Percentiles rank a stretch among this genome's conserved stretches.
Evolutionary conservation across 2,888 invertebrate genomes (phyloP).

Genomic region (Ypsolopha sequella): DNA sequence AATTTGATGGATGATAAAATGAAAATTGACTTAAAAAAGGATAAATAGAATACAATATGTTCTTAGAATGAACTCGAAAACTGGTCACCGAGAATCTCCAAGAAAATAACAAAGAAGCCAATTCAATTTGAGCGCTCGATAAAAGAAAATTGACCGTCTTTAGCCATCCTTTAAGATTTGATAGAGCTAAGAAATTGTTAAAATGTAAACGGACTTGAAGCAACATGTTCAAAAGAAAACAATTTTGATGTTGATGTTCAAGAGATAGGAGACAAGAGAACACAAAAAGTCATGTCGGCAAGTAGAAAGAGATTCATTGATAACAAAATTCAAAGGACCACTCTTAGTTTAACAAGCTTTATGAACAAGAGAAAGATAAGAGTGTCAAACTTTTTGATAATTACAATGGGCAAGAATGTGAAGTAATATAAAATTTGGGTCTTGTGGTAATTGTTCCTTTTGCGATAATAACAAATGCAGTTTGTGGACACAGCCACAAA

Average conservation of each 20-base stretch:
- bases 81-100: too few species aligned
- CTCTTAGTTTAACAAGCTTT: slow-evolving; percentile 4
- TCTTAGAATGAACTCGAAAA: too few species aligned
- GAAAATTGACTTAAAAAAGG: too few species aligned
- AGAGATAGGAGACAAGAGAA: slow-evolving; percentile 21
- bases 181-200: not conserved
- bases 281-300: slow-evolving; percentile 28
- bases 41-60: too few species aligned
- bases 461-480: too few species aligned
- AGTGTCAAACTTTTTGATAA: too few species aligned
- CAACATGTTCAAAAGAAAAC: slow-evolving; percentile 25
- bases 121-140: not conserved
- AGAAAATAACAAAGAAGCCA: not conserved
- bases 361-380: too few species aligned
- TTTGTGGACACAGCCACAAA: too few species aligned
- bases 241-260: slow-evolving; percentile 28
- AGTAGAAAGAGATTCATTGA: slow-evolving; percentile 29
- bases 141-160: not conserved
- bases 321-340: slow-evolving; percentile 43
- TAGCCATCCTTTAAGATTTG: not conserved
- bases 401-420: too few species aligned
- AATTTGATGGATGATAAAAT: too few species aligned
- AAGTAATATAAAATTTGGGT: too few species aligned
- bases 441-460: too few species aligned
- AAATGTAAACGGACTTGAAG: slow-evolving; percentile 1